Evolutionary conservation across 2,888 invertebrate genomes (phyloP).

Genomic region (Cryptocheilus praepositus): DNA sequence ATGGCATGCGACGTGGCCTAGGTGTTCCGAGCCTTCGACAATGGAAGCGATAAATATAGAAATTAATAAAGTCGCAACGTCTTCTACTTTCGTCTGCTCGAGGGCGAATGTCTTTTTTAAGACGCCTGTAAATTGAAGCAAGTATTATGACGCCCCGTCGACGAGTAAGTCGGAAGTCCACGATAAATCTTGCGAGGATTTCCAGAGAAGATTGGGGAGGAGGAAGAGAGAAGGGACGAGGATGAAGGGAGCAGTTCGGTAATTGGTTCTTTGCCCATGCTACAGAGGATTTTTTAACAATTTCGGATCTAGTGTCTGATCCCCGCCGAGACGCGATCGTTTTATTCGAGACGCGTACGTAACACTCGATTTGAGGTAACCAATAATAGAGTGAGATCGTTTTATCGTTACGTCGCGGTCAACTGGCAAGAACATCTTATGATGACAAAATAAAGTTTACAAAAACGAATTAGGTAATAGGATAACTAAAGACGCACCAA

Average conservation of each 20-base stretch:
- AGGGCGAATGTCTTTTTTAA: neutral
- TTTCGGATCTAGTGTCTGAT: neutral
- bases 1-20: constrained; percentile 24
- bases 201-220: constrained; percentile 13
- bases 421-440: no score
- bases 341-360: no score
- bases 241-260: constrained; percentile 19
- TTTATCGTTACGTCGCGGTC: no score
- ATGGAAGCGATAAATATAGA: constrained; percentile 32
- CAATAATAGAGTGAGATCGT: no score
- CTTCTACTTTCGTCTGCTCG: neutral
- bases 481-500: no score
- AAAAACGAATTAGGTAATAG: no score
- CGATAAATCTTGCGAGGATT: constrained; percentile 31
- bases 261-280: constrained; percentile 29
- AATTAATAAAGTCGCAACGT: constrained; percentile 26
- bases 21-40: constrained; percentile 18
- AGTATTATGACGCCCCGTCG: constrained; percentile 5
- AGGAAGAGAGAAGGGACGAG: constrained; percentile 13
- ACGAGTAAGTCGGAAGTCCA: constrained; percentile 24
- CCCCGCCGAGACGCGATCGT: neutral
- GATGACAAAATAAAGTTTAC: no score
- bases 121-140: constrained; percentile 18
- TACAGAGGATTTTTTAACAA: constrained; percentile 7
- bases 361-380: no score